Evolutionary conservation across 2,113 vertebrate genomes (phyloP).

Genomic region (Trochalopteron elliotii): DNA sequence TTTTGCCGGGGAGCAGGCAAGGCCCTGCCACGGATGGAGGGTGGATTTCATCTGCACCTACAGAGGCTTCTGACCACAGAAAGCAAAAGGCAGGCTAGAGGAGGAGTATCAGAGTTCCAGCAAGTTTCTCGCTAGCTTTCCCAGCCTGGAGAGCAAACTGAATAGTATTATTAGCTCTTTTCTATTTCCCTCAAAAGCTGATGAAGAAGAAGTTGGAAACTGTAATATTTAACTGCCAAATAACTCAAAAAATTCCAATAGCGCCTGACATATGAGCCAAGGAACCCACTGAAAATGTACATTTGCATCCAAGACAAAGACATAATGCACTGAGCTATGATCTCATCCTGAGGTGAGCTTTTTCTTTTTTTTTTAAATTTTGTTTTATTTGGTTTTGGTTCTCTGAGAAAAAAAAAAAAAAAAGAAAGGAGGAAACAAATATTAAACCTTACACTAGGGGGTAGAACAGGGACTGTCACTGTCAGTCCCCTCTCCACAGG

Average conservation of each 20-base stretch:
- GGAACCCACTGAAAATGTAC: slow-evolving; percentile 58
- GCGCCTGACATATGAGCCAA: slow-evolving; percentile 39
- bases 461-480: neutral
- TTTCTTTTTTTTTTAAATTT: neutral
- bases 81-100: neutral
- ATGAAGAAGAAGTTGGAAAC: slow-evolving; percentile 61
- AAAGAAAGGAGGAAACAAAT: neutral
- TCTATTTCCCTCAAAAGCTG: slow-evolving; percentile 38
- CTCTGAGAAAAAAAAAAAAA: neutral
- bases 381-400: neutral
- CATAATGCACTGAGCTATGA: slow-evolving; percentile 38
- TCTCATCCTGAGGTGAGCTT: slow-evolving; percentile 14
- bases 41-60: neutral
- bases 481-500: fast-evolving
- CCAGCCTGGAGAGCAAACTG: slow-evolving; percentile 43
- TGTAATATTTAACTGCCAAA: slow-evolving; percentile 47
- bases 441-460: neutral
- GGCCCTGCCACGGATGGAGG: neutral
- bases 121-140: slow-evolving; percentile 45
- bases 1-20: neutral
- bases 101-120: neutral
- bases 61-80: neutral
- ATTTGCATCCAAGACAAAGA: slow-evolving; percentile 53
- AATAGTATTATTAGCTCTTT: slow-evolving; percentile 54
- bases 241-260: slow-evolving; percentile 61